Conservation (phyloP, 2,888 invertebrate genomes). For the Neelides folsomi region DNA sequence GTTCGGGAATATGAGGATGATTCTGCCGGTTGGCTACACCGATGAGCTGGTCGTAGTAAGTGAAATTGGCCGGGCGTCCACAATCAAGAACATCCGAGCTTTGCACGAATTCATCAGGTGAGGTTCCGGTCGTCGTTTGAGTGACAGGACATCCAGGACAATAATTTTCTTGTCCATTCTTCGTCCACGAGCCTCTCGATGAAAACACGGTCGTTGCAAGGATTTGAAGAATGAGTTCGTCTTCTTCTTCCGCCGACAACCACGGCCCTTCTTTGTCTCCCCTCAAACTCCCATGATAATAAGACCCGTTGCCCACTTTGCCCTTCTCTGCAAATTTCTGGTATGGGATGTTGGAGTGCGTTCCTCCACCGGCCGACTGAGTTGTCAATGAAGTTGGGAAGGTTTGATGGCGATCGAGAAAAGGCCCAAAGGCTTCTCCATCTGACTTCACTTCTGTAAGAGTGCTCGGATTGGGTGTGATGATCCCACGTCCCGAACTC, state of each 20-base stretch:
- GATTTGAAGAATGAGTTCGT: slow-evolving; percentile 29
- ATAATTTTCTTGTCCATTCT: slow-evolving; percentile 28
- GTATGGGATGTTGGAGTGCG: background rate
- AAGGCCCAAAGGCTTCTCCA: slow-evolving; percentile 4
- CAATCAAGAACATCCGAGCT: slow-evolving; percentile 49
- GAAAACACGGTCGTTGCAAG: slow-evolving; percentile 28
- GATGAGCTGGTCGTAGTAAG: slow-evolving; percentile 74
- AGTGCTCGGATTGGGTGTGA: slow-evolving; percentile 25
- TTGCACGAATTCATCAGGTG: slow-evolving; percentile 14
- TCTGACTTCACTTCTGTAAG: background rate
- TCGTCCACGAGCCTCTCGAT: slow-evolving; percentile 31
- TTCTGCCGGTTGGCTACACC: slow-evolving; percentile 70
- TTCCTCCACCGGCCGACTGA: background rate
- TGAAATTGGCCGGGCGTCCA: slow-evolving; percentile 66
- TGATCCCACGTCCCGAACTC: slow-evolving; percentile 42
- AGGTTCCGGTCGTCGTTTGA: background rate
- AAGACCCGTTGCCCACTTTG: background rate
- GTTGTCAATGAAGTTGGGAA: background rate
- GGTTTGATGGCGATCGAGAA: background rate
- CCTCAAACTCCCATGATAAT: background rate
- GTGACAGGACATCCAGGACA: background rate
- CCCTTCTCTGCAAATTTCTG: background rate
- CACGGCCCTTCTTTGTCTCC: no score
- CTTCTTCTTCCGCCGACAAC: slow-evolving; percentile 9
- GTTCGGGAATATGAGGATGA: slow-evolving; percentile 73